These are phyloP conservation scores for Campopleginae sp. DNA, from an alignment of 2,888 invertebrate genomes.

Conservation along the genomic window DNA sequence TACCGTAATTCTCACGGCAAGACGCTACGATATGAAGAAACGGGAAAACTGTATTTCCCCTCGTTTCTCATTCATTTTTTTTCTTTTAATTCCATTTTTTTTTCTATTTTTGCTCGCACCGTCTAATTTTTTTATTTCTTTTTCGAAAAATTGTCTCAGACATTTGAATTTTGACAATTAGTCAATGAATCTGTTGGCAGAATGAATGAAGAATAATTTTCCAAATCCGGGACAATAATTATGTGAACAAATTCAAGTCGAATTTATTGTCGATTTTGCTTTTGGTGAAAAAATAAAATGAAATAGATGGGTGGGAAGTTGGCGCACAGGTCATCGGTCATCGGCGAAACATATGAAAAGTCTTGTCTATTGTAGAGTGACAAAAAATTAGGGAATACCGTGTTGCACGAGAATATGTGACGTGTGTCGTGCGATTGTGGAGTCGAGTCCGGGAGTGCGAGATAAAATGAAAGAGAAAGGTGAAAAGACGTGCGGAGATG, in stretches of 20 bases:
- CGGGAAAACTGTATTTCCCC: background rate
- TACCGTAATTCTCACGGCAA: background rate
- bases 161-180: background rate
- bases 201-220: no score
- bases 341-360: background rate
- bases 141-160: background rate
- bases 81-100: no score
- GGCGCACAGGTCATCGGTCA: background rate
- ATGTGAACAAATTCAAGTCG: background rate
- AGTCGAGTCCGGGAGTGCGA: background rate
- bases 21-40: background rate
- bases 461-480: slow-evolving; percentile 11
- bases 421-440: background rate
- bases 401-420: background rate
- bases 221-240: background rate
- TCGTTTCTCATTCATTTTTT: background rate
- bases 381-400: background rate
- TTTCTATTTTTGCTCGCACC: background rate
- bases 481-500: slow-evolving; percentile 2
- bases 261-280: background rate
- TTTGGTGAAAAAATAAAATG: background rate
- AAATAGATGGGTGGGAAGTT: background rate
- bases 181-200: background rate
- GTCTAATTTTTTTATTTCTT: background rate
- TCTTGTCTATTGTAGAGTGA: background rate